A percentile compares a stretch with the other conserved stretches of the same genome.
Conservation (phyloP, 2,888 invertebrate species). For the Amphiduros pacificus region DNA sequence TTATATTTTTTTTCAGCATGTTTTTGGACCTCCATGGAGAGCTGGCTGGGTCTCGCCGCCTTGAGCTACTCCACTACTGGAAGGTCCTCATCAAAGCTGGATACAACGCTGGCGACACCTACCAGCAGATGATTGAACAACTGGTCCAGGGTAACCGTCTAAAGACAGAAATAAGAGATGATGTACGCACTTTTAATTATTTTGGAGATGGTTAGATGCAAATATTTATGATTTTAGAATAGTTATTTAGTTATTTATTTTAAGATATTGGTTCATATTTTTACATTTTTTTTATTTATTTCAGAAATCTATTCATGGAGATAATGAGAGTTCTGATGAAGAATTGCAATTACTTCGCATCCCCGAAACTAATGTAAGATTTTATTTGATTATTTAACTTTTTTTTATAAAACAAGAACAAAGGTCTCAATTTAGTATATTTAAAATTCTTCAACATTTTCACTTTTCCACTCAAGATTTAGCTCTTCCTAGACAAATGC, state of each 20-base stretch:
- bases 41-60: neutral
- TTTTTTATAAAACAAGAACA: too few species aligned
- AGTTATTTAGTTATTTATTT: neutral
- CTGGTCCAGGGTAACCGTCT: too few species aligned
- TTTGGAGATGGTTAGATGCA: neutral
- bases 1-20: conserved; percentile 4
- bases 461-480: too few species aligned
- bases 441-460: too few species aligned
- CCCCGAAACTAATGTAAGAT: neutral
- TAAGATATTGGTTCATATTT: neutral
- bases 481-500: too few species aligned
- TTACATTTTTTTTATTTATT: neutral
- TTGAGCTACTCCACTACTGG: conserved; percentile 26
- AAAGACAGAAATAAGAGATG: neutral
- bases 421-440: too few species aligned
- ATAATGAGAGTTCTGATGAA: neutral
- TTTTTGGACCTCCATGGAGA: conserved; percentile 16
- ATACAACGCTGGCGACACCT: conserved; percentile 31
- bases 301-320: neutral
- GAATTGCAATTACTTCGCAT: neutral
- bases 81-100: conserved; percentile 12
- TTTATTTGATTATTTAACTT: neutral
- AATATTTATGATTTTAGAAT: neutral
- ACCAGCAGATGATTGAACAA: conserved; percentile 33
- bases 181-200: neutral